Base-by-base conservation (phyloP, 2,797 vertebrate genomes). In the Lerista edwardsae region DNA sequence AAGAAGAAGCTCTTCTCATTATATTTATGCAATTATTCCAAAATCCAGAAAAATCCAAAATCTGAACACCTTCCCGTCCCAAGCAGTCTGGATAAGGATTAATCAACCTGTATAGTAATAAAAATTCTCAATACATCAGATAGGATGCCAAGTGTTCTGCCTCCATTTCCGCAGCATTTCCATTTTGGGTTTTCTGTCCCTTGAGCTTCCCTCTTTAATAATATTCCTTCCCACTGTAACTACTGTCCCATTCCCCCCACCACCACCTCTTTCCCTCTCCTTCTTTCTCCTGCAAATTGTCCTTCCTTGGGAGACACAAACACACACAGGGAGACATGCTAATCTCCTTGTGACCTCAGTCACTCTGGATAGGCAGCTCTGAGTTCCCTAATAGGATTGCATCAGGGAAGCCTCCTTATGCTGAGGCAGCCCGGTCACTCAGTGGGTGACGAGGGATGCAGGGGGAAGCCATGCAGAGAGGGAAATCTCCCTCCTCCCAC, bases 331-430 rank as follows among this genome's bases (percentile, higher is more conserved):
- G 86, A 85, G 61, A 86, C 77, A 75, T 84, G 31, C 71, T 93
- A 90, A 91, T 93, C 90, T 84, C 82, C 39, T 91, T 44, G 5
- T 87, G 82, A 81, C 88, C 75, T 93, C 80, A 90, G 91, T 86
- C 72, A 57, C 39, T 84, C 83, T 86, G 55, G 67, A 88, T 69
- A 92, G 87, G 23, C 86, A 39, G 75, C 79, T 93, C 80, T 92
- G 89, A 88, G 87, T 86, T 88, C 90, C 61, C 83, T 95, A 93
- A 94, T 91, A 92, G 89, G 94, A 95, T 93, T 94, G 91, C 62
- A 31, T 57, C 61, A 69, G 64, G 86, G 87, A 88, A 85, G 75
- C 74, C 85, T 87, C 82, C 51, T 72, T 80, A 15, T 85, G 76
- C 84, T 87, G 92, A 84, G 84, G 44, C 80, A 82, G n/a, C 1